Percentiles rank a stretch among this genome's conserved stretches.
These are phyloP conservation scores for Gryllus longicercus DNA, from an alignment of 2,888 invertebrate species.

Conservation along the genomic window DNA sequence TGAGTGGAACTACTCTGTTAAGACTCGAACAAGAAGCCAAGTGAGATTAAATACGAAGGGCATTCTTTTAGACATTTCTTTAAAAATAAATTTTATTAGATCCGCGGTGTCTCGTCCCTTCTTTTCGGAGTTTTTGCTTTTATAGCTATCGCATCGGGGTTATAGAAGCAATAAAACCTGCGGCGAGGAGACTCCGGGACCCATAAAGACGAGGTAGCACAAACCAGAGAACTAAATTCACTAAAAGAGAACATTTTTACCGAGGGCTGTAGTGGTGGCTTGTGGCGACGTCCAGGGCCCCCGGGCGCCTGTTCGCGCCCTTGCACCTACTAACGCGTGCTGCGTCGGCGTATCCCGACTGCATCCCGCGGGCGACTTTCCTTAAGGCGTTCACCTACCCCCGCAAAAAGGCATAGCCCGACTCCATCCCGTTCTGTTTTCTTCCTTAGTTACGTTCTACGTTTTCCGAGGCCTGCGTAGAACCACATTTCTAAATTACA, in stretches of 20 bases:
- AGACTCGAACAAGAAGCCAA: conserved; percentile 28
- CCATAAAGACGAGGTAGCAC: conserved; percentile 17
- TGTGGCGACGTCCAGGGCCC: neutral
- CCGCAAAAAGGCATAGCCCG: too few species aligned
- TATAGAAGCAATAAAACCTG: conserved; percentile 7
- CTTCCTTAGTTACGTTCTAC: too few species aligned
- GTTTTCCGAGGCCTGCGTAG: too few species aligned
- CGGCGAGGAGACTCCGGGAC: neutral
- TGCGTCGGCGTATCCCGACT: too few species aligned
- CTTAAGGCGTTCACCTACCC: too few species aligned
- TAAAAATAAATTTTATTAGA: neutral
- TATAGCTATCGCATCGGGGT: conserved; percentile 6
- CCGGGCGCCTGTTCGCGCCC: neutral
- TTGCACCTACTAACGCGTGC: neutral
- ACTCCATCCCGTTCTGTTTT: too few species aligned
- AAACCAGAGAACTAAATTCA: conserved; percentile 17
- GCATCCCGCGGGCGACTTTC: too few species aligned
- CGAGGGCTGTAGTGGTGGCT: neutral
- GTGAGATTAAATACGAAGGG: conserved; percentile 33
- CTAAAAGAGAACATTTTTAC: conserved; percentile 17
- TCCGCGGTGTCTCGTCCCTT: neutral
- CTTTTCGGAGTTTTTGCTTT: conserved; percentile 6
- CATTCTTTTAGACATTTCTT: conserved; percentile 18
- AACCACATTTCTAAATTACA: too few species aligned
- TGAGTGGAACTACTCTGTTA: conserved; percentile 30